These are phyloP conservation scores for Hoplodrina ambigua DNA, from an alignment of 2,888 invertebrate species.

Conservation along the genomic window DNA sequence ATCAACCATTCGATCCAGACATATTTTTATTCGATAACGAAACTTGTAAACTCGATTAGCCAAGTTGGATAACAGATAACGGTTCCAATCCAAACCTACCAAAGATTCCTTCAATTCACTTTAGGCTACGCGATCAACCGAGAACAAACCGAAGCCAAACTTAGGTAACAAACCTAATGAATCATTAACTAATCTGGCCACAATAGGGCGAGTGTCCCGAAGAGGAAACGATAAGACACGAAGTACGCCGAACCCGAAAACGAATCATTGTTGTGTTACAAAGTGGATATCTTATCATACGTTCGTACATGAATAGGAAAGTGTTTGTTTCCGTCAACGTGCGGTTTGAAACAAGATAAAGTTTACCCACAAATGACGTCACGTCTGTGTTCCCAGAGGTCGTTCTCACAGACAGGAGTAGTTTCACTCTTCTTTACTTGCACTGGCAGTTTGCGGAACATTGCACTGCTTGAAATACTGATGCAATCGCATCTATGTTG, in stretches of 20 bases:
- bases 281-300: slow-evolving; percentile 78
- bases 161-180: slow-evolving; percentile 74
- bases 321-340: slow-evolving; percentile 59
- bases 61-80: slow-evolving; percentile 21
- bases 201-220: slow-evolving; percentile 78
- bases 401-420: slow-evolving; percentile 12
- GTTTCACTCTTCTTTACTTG: slow-evolving; percentile 34
- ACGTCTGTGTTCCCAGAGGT: slow-evolving; percentile 24
- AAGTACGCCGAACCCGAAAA: slow-evolving; percentile 79
- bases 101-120: slow-evolving; percentile 45
- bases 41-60: slow-evolving; percentile 28
- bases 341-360: slow-evolving; percentile 49
- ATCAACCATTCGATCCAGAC: slow-evolving; percentile 1
- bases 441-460: slow-evolving; percentile 1
- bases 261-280: slow-evolving; percentile 77
- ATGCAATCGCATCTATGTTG: background rate
- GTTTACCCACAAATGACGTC: slow-evolving; percentile 47
- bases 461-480: background rate
- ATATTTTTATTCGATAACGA: slow-evolving; percentile 29
- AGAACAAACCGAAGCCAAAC: slow-evolving; percentile 39
- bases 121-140: slow-evolving; percentile 41
- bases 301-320: slow-evolving; percentile 66
- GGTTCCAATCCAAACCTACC: slow-evolving; percentile 23
- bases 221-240: slow-evolving; percentile 84
- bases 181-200: slow-evolving; percentile 83